Conservation (phyloP, 2,113 vertebrate species). For the Carassius auratus region DNA sequence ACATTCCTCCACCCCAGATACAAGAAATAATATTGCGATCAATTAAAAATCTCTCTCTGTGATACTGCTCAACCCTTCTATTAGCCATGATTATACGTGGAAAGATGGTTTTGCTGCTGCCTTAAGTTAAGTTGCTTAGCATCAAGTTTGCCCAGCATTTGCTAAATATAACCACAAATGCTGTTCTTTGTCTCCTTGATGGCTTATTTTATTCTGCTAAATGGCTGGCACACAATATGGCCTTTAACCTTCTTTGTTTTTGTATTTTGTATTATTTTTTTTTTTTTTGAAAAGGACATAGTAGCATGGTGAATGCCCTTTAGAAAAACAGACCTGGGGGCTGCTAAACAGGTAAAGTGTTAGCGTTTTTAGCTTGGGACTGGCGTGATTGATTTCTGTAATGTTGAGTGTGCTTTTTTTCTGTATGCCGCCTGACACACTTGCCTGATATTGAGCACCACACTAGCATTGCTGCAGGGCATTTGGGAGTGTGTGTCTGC, state of each 20-base stretch:
- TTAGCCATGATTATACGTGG: neutral
- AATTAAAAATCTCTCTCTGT: neutral
- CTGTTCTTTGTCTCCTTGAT: neutral
- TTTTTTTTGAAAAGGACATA: constrained; percentile 23
- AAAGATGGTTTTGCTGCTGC: too few species aligned
- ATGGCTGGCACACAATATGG: neutral
- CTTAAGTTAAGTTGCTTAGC: neutral
- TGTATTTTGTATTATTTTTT: neutral
- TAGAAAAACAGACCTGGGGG: constrained; percentile 30
- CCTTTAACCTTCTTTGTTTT: constrained; percentile 10
- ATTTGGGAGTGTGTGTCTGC: neutral
- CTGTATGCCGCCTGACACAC: constrained; percentile 61
- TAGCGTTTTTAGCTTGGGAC: constrained; percentile 10
- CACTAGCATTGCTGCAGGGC: constrained; percentile 44
- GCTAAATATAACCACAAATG: neutral
- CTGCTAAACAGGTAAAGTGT: constrained; percentile 42
- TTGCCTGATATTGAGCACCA: constrained; percentile 60
- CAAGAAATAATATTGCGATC: neutral
- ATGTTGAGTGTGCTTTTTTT: constrained; percentile 46
- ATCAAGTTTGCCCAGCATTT: neutral
- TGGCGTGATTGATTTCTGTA: constrained; percentile 49
- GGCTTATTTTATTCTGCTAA: neutral
- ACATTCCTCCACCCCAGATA: too few species aligned
- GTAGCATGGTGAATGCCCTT: constrained; percentile 4
- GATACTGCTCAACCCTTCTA: neutral